phyloP scores from a whole-genome alignment of 2,888 invertebrate genomes.

The Xylocampa areola region DNA sequence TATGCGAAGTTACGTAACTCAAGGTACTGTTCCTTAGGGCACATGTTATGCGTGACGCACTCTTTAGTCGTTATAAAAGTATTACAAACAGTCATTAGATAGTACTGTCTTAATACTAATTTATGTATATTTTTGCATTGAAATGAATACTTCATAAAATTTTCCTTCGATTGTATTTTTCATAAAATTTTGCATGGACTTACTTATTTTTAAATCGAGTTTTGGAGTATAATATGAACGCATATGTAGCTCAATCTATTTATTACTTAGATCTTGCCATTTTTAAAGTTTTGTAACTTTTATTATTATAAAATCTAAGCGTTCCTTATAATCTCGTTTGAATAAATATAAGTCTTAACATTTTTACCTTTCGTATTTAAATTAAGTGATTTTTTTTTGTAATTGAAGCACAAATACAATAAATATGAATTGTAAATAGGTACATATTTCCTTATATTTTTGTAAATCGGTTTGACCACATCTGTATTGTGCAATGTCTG shows the following conservation, averaged over 20 bases:
- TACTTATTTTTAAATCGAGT: conserved; percentile 32
- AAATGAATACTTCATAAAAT: no score
- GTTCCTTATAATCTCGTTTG: conserved; percentile 49
- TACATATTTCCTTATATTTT: conserved; percentile 72
- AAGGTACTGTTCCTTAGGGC: conserved; percentile 1
- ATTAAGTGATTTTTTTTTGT: conserved; percentile 46
- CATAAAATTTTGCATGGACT: conserved; percentile 34
- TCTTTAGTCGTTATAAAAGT: conserved; percentile 25
- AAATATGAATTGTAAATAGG: conserved; percentile 62
- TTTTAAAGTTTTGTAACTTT: conserved; percentile 51
- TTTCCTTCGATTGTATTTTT: conserved; percentile 42
- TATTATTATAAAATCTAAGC: conserved; percentile 35
- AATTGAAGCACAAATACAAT: conserved; percentile 68
- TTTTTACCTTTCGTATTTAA: conserved; percentile 55
- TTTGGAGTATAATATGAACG: conserved; percentile 41
- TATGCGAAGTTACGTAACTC: background rate
- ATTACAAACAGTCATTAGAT: conserved; percentile 40
- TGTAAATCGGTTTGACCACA: conserved; percentile 63
- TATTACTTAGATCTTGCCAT: conserved; percentile 56
- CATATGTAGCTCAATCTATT: conserved; percentile 58
- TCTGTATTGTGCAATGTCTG: conserved; percentile 67
- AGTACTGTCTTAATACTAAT: conserved; percentile 23
- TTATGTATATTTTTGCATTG: conserved; percentile 46
- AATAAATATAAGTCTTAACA: conserved; percentile 47
- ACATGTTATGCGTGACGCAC: conserved; percentile 2